Percentiles rank a stretch among this genome's conserved stretches.
Evolutionary conservation across 2,888 invertebrate species (phyloP).

Genomic region (Trissolcus japonicus): DNA sequence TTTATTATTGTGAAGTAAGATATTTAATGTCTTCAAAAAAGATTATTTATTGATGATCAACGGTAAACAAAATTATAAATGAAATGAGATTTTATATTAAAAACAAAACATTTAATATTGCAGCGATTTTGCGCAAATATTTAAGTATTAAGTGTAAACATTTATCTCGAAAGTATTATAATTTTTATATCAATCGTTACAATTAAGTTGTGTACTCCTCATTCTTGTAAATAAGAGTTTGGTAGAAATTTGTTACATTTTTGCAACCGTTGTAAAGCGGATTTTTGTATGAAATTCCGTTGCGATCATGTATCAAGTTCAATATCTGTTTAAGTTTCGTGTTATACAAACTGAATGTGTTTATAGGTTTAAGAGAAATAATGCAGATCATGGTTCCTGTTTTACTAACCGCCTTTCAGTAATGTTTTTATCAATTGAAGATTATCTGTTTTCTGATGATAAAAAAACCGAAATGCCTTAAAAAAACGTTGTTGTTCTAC

Average conservation of each 20-base stretch:
- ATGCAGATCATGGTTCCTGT: neutral
- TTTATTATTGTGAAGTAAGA: neutral
- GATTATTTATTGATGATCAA: neutral
- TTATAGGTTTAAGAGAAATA: slow-evolving; percentile 7
- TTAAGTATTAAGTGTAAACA: neutral
- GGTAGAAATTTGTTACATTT: neutral
- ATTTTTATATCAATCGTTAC: neutral
- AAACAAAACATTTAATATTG: neutral
- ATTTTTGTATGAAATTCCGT: neutral
- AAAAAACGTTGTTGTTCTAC: too few species aligned
- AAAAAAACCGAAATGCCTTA: too few species aligned
- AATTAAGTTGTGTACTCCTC: neutral
- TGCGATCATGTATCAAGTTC: neutral
- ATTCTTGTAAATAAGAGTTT: slow-evolving; percentile 5
- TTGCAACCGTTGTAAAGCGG: neutral
- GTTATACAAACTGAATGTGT: neutral
- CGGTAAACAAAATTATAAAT: neutral
- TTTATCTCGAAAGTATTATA: slow-evolving; percentile 2
- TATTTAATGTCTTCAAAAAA: neutral
- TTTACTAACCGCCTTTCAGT: neutral
- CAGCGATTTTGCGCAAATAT: neutral
- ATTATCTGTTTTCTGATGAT: neutral
- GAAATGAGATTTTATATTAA: neutral
- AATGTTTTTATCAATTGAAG: neutral
- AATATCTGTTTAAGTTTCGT: neutral